phyloP scores from a whole-genome alignment of 1,140 invertebrate species.

The Zaprionus nigranus region DNA sequence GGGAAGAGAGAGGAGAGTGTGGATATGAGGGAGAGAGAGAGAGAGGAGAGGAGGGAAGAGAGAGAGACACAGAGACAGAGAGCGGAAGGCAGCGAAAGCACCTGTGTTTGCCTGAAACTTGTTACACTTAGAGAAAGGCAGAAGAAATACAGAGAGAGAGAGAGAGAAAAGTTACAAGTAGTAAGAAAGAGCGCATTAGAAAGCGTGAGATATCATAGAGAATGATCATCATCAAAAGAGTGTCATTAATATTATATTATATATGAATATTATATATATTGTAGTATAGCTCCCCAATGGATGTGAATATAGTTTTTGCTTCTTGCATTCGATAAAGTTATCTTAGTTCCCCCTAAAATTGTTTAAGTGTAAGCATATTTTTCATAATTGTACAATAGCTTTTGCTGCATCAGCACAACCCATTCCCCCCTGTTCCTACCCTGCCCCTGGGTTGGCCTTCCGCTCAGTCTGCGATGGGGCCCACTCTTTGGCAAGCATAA shows the following conservation, averaged over 20 bases:
- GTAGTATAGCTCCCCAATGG: accelerated
- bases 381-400: conserved; percentile 36
- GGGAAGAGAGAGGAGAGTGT: not conserved
- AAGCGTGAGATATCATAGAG: not conserved
- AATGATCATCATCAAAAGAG: no score
- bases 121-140: conserved; percentile 1
- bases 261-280: no score
- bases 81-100: not conserved
- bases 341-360: not conserved
- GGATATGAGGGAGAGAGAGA: no score
- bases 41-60: not conserved
- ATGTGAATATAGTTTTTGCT: no score
- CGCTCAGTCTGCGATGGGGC: no score
- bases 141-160: not conserved
- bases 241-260: no score
- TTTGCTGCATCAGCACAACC: not conserved
- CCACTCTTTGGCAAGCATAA: not conserved
- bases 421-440: not conserved
- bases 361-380: not conserved
- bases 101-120: not conserved
- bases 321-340: not conserved
- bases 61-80: not conserved
- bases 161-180: not conserved
- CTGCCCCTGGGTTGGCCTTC: no score
- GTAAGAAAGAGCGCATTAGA: not conserved